Evolutionary conservation across 2,113 vertebrate species (phyloP).

Genomic region (Saguinus midas): DNA sequence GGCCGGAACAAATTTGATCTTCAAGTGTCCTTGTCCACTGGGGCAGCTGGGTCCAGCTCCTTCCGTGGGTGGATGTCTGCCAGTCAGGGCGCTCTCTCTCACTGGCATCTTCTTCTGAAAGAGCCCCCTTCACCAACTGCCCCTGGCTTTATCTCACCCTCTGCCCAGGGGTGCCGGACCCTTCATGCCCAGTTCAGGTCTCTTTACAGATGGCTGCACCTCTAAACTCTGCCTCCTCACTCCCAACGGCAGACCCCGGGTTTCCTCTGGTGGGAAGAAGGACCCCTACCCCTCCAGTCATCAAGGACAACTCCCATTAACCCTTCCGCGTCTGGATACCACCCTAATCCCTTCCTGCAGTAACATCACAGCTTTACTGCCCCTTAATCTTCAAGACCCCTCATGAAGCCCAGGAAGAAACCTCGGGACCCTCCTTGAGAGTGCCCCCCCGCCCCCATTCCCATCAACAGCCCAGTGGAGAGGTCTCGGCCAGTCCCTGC

Average conservation of each 20-base stretch:
- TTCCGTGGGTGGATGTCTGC: background rate
- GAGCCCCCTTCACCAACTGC: background rate
- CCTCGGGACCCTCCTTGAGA: background rate
- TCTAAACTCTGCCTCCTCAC: background rate
- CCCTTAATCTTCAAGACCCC: background rate
- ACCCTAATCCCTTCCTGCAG: background rate
- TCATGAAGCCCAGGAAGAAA: background rate
- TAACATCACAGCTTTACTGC: background rate
- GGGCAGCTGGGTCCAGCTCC: background rate
- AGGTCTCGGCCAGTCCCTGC: background rate
- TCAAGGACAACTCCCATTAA: background rate
- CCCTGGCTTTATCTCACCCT: background rate
- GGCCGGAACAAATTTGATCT: conserved; percentile 64
- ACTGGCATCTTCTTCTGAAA: background rate
- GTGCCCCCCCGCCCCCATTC: background rate
- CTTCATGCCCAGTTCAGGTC: background rate
- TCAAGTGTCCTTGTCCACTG: conserved; percentile 73
- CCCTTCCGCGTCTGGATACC: background rate
- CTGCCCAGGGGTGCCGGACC: background rate
- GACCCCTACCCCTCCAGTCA: background rate
- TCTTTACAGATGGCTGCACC: background rate
- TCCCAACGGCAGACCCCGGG: background rate
- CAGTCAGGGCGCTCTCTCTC: background rate
- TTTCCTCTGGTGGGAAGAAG: background rate
- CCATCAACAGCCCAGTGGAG: background rate